Conservation (phyloP, 2,113 vertebrate genomes). For the Tragelaphus scriptus region DNA sequence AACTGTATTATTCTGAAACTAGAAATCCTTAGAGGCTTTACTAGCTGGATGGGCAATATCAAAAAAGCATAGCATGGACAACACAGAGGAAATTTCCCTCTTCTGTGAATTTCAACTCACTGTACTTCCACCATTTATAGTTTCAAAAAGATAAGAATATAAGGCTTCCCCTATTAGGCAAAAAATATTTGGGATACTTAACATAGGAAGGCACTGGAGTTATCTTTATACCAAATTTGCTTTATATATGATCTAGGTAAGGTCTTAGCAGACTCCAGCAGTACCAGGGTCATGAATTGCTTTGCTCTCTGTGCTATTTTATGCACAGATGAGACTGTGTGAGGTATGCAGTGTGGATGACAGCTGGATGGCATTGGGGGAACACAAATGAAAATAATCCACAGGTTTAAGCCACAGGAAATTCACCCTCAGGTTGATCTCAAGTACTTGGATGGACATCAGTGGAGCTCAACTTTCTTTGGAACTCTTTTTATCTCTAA, state of each 20-base stretch:
- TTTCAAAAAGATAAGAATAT: not conserved
- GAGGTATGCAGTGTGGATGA: fast-evolving
- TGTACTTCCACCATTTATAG: not conserved
- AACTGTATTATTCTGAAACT: not conserved
- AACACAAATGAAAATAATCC: not conserved
- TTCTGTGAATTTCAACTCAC: not conserved
- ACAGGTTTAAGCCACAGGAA: not conserved
- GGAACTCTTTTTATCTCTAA: not conserved
- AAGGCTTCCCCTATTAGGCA: not conserved
- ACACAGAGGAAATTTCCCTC: not conserved
- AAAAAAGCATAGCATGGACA: not conserved
- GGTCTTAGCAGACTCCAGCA: not conserved
- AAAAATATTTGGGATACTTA: not conserved
- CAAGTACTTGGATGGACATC: not conserved
- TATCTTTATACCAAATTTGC: not conserved
- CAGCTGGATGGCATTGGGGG: fast-evolving
- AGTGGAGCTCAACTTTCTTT: not conserved
- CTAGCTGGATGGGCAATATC: not conserved
- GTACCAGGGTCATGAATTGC: not conserved
- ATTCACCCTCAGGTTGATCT: not conserved
- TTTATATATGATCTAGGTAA: not conserved
- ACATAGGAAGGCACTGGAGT: not conserved
- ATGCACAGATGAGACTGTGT: not conserved
- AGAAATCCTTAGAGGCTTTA: not conserved
- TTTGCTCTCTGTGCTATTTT: not conserved